A percentile compares a stretch with the other conserved stretches of the same genome.
Evolutionary conservation across 1,140 invertebrate species (phyloP).

Genomic region (Caenorhabditis latens): DNA sequence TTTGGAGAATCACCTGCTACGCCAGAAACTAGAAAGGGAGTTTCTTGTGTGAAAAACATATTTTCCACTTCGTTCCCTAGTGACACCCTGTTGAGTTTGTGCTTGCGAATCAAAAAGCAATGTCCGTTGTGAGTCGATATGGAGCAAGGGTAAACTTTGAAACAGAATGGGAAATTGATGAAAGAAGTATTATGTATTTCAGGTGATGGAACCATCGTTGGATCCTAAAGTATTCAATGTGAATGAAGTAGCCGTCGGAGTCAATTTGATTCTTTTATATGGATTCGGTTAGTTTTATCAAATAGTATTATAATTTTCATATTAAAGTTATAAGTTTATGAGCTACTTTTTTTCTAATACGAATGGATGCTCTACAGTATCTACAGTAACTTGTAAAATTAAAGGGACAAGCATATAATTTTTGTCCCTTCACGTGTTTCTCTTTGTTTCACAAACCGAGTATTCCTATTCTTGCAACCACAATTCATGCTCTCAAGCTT

Average conservation of each 20-base stretch:
- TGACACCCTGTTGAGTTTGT: neutral
- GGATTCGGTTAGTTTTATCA: slow-evolving; percentile 54
- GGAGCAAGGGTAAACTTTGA: slow-evolving; percentile 35
- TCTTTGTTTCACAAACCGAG: too few species aligned
- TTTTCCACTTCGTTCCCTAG: neutral
- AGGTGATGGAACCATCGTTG: slow-evolving; percentile 49
- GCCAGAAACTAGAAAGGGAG: slow-evolving; percentile 19
- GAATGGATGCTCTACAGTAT: too few species aligned
- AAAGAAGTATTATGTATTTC: neutral
- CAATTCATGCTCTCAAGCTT: too few species aligned
- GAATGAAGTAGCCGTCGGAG: slow-evolving; percentile 1
- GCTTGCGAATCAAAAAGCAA: slow-evolving; percentile 22
- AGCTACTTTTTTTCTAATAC: too few species aligned
- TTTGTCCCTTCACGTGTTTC: too few species aligned
- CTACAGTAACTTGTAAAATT: too few species aligned
- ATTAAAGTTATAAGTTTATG: too few species aligned
- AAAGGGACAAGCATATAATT: too few species aligned
- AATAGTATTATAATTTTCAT: too few species aligned
- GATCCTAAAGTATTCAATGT: slow-evolving; percentile 56
- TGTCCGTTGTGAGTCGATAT: slow-evolving; percentile 31
- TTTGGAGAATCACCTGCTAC: neutral
- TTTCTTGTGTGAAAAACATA: neutral
- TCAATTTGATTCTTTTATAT: slow-evolving; percentile 58
- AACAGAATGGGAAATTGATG: neutral
- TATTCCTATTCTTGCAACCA: too few species aligned